Percentiles rank a stretch among this genome's conserved stretches.
These are phyloP conservation scores for Sus cebifrons DNA, from an alignment of 2,797 vertebrate genomes.

Conservation along the genomic window DNA sequence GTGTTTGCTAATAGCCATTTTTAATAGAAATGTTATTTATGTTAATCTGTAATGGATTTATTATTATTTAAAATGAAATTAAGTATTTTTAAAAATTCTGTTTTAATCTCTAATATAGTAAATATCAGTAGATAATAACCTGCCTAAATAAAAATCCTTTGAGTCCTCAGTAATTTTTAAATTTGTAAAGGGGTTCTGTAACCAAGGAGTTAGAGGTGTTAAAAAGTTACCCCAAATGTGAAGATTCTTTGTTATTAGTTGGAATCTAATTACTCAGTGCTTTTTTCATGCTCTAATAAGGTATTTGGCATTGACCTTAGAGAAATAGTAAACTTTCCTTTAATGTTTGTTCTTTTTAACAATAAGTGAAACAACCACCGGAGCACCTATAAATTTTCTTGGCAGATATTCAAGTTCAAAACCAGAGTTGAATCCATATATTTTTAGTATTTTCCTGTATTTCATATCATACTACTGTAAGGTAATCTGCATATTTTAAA, in stretches of 20 bases:
- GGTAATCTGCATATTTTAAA: background rate
- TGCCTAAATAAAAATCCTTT: constrained; percentile 4
- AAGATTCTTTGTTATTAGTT: constrained; percentile 34
- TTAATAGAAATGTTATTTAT: constrained; percentile 61
- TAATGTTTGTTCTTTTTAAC: constrained; percentile 50
- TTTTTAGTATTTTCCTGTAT: background rate
- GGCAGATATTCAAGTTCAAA: background rate
- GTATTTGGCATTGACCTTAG: constrained; percentile 48
- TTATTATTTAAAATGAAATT: constrained; percentile 51
- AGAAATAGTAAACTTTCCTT: constrained; percentile 44
- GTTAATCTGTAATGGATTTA: constrained; percentile 42
- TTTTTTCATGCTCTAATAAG: background rate
- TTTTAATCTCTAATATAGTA: constrained; percentile 66
- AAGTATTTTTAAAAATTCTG: constrained; percentile 50
- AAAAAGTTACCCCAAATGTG: constrained; percentile 14
- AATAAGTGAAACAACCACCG: background rate
- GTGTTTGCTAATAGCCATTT: constrained; percentile 53
- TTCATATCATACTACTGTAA: background rate
- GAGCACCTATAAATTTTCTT: constrained; percentile 19
- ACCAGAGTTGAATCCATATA: constrained; percentile 24
- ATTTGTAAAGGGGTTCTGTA: constrained; percentile 46
- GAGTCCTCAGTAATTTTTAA: constrained; percentile 57
- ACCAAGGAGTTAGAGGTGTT: constrained; percentile 31
- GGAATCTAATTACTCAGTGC: background rate
- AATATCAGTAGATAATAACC: constrained; percentile 26